Conservation (phyloP, 1,140 invertebrate species). For the Trachymyrmex cornetzi region DNA sequence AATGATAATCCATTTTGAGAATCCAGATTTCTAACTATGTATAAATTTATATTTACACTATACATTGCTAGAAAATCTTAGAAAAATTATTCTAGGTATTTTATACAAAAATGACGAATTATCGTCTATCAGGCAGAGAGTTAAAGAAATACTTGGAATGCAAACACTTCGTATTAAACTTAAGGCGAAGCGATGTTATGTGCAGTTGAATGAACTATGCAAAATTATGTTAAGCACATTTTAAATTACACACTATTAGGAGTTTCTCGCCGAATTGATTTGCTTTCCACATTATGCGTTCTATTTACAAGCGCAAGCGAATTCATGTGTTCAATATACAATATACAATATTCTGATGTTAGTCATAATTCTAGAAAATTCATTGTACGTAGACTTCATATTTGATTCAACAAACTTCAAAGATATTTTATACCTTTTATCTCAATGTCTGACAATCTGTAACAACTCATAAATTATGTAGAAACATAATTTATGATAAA, state of each 20-base stretch:
- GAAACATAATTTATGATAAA: slow-evolving; percentile 35
- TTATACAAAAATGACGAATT: neutral
- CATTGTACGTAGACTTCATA: slow-evolving; percentile 32
- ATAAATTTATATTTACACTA: slow-evolving; percentile 77
- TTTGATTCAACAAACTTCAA: slow-evolving; percentile 55
- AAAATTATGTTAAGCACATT: slow-evolving; percentile 50
- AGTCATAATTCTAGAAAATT: slow-evolving; percentile 6
- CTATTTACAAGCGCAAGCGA: neutral
- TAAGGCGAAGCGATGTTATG: slow-evolving; percentile 46
- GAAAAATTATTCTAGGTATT: slow-evolving; percentile 25
- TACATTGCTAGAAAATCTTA: slow-evolving; percentile 69
- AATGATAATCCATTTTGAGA: neutral
- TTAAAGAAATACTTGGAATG: slow-evolving; percentile 72
- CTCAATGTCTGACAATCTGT: slow-evolving; percentile 37
- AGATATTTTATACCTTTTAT: slow-evolving; percentile 50
- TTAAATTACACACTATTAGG: slow-evolving; percentile 47
- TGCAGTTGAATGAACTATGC: slow-evolving; percentile 14
- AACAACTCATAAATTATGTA: slow-evolving; percentile 46
- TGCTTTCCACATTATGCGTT: slow-evolving; percentile 70
- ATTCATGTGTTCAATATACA: neutral
- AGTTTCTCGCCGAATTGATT: slow-evolving; percentile 35
- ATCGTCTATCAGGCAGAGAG: neutral
- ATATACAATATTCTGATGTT: slow-evolving; percentile 2
- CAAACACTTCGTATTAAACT: slow-evolving; percentile 53
- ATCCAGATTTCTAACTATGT: slow-evolving; percentile 45